phyloP scores from a whole-genome alignment of 2,797 vertebrate species.

The Toxotes lorentzi region DNA sequence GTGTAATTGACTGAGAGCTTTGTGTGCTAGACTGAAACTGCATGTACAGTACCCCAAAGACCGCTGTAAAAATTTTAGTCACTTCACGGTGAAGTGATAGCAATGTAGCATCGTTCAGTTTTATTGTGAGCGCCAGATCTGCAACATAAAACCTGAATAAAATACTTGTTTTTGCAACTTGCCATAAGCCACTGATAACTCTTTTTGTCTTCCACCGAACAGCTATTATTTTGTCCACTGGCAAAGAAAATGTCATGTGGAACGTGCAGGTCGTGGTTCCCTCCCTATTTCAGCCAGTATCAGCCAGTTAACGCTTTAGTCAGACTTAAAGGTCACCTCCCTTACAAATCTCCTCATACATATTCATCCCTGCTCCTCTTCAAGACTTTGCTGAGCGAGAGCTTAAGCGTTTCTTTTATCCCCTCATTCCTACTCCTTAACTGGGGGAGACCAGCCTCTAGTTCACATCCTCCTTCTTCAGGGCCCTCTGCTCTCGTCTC shows the following conservation, averaged over 20 bases:
- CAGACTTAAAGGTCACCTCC: constrained; percentile 74
- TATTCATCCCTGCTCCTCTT: constrained; percentile 64
- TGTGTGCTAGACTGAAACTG: constrained; percentile 19
- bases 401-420: constrained; percentile 68
- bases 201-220: constrained; percentile 15
- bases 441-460: constrained; percentile 52
- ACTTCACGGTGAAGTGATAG: constrained; percentile 1
- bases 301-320: constrained; percentile 68
- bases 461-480: constrained; percentile 40
- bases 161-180: constrained; percentile 7
- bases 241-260: constrained; percentile 50
- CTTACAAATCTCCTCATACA: constrained; percentile 70
- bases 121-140: not conserved
- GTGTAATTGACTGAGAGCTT: constrained; percentile 64
- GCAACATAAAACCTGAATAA: not conserved
- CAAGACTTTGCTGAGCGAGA: constrained; percentile 49
- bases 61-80: constrained; percentile 12
- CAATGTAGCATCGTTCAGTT: not conserved
- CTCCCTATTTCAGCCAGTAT: constrained; percentile 52
- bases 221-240: constrained; percentile 31
- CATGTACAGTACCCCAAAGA: constrained; percentile 18
- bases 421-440: constrained; percentile 50
- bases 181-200: not conserved
- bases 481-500: constrained; percentile 28
- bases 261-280: constrained; percentile 3